Evolutionary conservation across 2,888 invertebrate species (phyloP), one percentile per base, ranked within the genome.

Genomic region (Ophion ventricosus): DNA sequence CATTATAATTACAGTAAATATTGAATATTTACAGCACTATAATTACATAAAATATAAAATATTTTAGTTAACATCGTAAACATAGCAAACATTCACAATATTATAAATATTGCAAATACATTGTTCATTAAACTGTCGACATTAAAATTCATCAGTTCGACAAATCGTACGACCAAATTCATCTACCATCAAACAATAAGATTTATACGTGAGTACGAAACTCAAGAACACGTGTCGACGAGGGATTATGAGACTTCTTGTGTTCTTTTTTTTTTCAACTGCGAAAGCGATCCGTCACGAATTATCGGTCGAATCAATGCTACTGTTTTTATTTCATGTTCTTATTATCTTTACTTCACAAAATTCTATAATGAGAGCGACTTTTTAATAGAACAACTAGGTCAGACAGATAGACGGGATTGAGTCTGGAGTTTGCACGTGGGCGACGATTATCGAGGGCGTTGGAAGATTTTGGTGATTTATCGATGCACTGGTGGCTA

Each of bases 381-480:
- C 72, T 76, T 82, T 76, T 76, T 59, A 40, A 56, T 40, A 17
- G 64, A 66, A 23, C 7, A 77, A 72, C 35, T 82, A 59, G 81
- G 76, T 82, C 81, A 82, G 64, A 40, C 49, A 72, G 56, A 56
- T 66, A 66, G 70, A 82, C 56, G 70, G 26, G 66, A 49, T 64
- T 40, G 72, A 70, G 72, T 82, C 59, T 56, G 56, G 66, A 76
- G 72, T 72, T 23, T 72, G 23, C 63, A 70, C 75, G 72, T 64
- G 57, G 70, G 66, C 26, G 72, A 82, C 49, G 59, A 72, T 59
- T 72, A 82, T 82, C 64, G 64, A 14, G 64, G 14, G 29, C 64
- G 35, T 35, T n/a, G 20, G 29, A 35, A 64, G 25, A 64, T 35
- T 17, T 49, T 49, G 14, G 17, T 49, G 49, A 49, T 49, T 17